Conservation (phyloP, 37 sponge, comb jelly and placozoan species). For the Corticium candelabrum region DNA sequence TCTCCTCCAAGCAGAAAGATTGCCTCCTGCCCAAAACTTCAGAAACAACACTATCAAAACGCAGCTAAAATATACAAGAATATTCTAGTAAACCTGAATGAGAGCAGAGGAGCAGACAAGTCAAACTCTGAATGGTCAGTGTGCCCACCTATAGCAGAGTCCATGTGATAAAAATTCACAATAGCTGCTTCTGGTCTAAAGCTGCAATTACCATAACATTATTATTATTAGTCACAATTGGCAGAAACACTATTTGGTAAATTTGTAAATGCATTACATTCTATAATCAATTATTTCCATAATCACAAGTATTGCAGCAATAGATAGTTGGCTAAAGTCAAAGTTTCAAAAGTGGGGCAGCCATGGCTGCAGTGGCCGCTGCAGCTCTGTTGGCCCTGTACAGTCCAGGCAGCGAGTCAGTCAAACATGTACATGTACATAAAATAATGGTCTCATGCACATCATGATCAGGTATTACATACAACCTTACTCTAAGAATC, state of each 20-base stretch:
- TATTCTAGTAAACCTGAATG: constrained; percentile 57
- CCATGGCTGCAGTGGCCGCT: too few relatives aligned
- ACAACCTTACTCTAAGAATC: constrained; percentile 46
- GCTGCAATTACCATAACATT: not conserved
- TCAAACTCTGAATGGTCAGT: constrained; percentile 94
- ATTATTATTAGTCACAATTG: not conserved
- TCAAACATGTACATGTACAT: too few relatives aligned
- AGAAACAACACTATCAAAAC: not conserved
- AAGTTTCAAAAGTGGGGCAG: not conserved
- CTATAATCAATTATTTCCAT: not conserved
- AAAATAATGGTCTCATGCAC: too few relatives aligned
- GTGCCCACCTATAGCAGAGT: constrained; percentile 88
- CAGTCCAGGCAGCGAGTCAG: too few relatives aligned
- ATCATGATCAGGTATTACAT: too few relatives aligned
- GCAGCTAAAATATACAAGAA: not conserved
- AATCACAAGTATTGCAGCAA: not conserved
- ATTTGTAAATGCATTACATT: too few relatives aligned
- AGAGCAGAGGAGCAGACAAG: constrained; percentile 82
- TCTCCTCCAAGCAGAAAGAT: constrained; percentile 81
- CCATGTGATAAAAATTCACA: constrained; percentile 92
- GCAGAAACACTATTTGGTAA: not conserved
- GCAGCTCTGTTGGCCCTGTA: too few relatives aligned
- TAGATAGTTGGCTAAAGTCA: too few relatives aligned
- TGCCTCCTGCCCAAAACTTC: constrained; percentile 84
- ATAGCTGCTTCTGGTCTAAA: constrained; percentile 70